phyloP scores from a whole-genome alignment of 1,140 invertebrate genomes.

The Forficula auricularia region DNA sequence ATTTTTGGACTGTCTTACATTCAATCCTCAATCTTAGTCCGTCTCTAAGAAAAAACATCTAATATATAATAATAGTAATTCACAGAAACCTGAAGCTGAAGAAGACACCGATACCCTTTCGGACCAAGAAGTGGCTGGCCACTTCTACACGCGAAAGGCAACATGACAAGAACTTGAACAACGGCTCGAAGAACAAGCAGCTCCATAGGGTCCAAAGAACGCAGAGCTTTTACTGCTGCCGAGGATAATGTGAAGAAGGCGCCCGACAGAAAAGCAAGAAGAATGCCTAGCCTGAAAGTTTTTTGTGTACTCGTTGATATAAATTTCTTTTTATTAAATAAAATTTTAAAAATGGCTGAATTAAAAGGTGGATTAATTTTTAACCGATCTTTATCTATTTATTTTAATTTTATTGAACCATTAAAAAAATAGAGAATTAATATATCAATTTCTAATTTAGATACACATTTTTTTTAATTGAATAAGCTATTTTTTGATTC shows the following conservation, averaged over 20 bases:
- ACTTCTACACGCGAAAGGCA: constrained; percentile 20
- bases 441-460: too few species aligned
- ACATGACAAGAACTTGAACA: constrained; percentile 27
- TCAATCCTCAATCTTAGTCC: background rate
- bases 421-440: too few species aligned
- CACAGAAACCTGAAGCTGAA: constrained; percentile 26
- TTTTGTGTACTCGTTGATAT: too few species aligned
- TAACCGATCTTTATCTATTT: too few species aligned
- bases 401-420: too few species aligned
- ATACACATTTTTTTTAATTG: too few species aligned
- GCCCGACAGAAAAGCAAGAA: constrained; percentile 31
- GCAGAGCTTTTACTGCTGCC: constrained; percentile 28
- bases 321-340: too few species aligned
- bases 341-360: too few species aligned
- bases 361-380: too few species aligned
- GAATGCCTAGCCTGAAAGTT: constrained; percentile 29
- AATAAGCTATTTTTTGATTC: too few species aligned
- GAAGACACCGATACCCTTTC: constrained; percentile 24
- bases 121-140: constrained; percentile 26
- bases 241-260: constrained; percentile 33
- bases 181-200: constrained; percentile 26
- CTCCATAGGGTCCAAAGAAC: constrained; percentile 31
- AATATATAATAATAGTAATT: constrained; percentile 2
- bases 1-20: too few species aligned
- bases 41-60: too few species aligned